Base-by-base conservation (phyloP, 2,888 invertebrate species). In the Coremacera marginata region DNA sequence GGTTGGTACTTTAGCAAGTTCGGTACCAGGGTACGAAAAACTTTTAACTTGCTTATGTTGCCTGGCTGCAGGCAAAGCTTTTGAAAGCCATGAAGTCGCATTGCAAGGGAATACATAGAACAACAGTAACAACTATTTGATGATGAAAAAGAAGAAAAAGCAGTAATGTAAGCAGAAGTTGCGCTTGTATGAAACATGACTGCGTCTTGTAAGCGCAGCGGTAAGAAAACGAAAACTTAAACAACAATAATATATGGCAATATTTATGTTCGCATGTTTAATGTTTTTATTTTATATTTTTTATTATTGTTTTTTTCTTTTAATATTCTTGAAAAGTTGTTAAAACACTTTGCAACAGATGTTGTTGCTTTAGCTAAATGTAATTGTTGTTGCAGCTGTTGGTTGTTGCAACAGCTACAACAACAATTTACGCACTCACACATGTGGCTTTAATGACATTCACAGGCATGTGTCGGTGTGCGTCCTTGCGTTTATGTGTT, bases 141-240 rank as follows among this genome's bases (percentile, higher is more conserved):
- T 4, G 49, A 68, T 25, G 22, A 68, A 67, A 3, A 5, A 60
- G 25, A 68, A 7, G 27, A 51, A 68, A 25, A 11, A 68, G 25
- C 9, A 25, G 49, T n/a, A 65, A 16, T 11, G 22, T 19, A n/a
- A 63, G 63, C 27, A 63, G 34, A 63, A 63, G 55, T 19, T 19
- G n/a, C 19, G 22, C 22, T 55, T 55, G 19, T 55, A 8, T 63
- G 34, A 14, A 63, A 63, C 63, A 63, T 63, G 63, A 14, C n/a
- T 63, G 63, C 31, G 63, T 31, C 63, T 63, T 63, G 63, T 63
- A 31, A 63, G n/a, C 27, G 63, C 27, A 63, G 31, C 63, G 63
- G 3, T n/a, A 63, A 31, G 27, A 37, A 19, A 49, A 49, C 68
- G 65, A 67, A 71, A 70, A 60, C 71, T 57, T 22, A 44, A 57